Evolutionary conservation across 2,113 vertebrate genomes (phyloP), one percentile per base, ranked within the genome.

Genomic region (Cynopterus brachyotis): DNA sequence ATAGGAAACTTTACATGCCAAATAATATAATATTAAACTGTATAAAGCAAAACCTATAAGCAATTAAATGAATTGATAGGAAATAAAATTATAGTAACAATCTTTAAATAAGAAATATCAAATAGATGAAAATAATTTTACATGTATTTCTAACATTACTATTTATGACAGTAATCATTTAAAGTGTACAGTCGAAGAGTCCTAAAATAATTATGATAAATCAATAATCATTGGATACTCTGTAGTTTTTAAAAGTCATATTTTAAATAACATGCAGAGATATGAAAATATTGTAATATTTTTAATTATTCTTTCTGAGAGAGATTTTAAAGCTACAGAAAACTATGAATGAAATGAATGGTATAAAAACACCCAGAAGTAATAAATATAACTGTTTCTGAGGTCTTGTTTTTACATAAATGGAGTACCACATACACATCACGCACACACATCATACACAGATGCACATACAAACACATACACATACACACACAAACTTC

Each of bases 81-180:
- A 84, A 91, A 92, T 97, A 87, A 97, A 97, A 92, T 96, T 87
- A 96, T 83, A 62, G 60, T 96, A 96, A 96, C 69, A 96, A 92
- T 32, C 26, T 94, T 92, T 81, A 89, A 55, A 83, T 84, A 83
- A 94, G 55, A 96, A 92, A 88, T 88, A 90, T 40, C 85, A 83
- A 53, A 32, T 30, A 60, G 53, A 76, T 84, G 60, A 87, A 94
- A 94, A 60, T 84, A 85, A 91, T 90, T 96, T 90, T 53, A 80
- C n/a, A 50, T 88, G 45, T 79, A 57, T 92, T 86, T 95, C 40
- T 60, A 94, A 73, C 37, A 75, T 79, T 30, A 59, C 20, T 92
- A 26, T 73, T 92, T 95, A 79, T 50, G 66, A 57, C 10, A n/a
- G 16, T 73, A 26, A 64, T 79, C 78, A 91, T 85, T 93, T 81